These are phyloP conservation scores for Scylla paramamosain DNA, from an alignment of 1,140 invertebrate species.

Conservation along the genomic window DNA sequence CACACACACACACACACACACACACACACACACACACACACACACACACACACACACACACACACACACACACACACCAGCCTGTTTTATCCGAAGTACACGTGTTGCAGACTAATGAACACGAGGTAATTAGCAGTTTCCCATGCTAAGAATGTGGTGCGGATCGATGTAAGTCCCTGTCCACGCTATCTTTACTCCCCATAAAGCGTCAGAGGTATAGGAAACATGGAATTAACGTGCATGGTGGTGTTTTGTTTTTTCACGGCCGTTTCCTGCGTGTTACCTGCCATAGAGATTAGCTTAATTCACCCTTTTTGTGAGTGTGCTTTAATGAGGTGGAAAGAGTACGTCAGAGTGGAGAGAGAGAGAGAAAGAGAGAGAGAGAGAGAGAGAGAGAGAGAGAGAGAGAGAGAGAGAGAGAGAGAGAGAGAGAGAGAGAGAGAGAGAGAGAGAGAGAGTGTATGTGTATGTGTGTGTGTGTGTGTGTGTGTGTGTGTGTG, in stretches of 20 bases:
- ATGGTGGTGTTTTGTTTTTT: neutral
- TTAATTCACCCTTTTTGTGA: neutral
- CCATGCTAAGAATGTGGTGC: neutral
- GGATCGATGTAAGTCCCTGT: neutral
- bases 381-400: no score
- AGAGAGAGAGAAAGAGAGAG: no score
- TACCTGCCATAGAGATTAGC: no score
- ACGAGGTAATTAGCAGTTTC: neutral
- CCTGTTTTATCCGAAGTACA: neutral
- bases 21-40: no score
- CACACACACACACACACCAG: neutral
- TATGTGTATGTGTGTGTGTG: no score
- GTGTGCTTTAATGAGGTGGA: neutral
- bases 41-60: neutral
- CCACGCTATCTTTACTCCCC: neutral
- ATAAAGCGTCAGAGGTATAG: neutral
- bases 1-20: no score
- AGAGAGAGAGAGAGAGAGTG: no score
- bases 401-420: no score
- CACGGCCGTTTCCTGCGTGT: neutral
- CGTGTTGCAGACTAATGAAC: constrained; percentile 10
- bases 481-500: no score
- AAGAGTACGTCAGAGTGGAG: neutral
- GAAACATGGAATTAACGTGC: neutral
- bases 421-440: no score